These are phyloP conservation scores for Diorhabda elongata DNA, from an alignment of 1,140 invertebrate genomes.

Conservation along the genomic window DNA sequence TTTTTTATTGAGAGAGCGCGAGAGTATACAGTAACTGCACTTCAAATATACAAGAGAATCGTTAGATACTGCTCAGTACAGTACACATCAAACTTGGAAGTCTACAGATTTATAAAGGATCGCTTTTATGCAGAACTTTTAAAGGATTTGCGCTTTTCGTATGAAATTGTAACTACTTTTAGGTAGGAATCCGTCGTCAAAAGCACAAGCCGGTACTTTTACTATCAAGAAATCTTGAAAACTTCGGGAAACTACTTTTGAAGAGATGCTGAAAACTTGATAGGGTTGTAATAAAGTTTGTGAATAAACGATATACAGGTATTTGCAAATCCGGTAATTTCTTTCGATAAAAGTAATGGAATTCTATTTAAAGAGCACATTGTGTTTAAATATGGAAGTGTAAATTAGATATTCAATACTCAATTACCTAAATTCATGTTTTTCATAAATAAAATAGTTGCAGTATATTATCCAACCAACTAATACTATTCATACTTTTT, in stretches of 20 bases:
- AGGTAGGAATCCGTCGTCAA: constrained; percentile 12
- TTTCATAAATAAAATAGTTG: too few species aligned
- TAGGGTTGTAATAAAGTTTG: not conserved
- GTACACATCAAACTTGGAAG: constrained; percentile 12
- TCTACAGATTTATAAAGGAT: constrained; percentile 20
- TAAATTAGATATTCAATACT: too few species aligned
- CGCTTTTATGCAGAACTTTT: constrained; percentile 23
- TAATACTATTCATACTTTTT: too few species aligned
- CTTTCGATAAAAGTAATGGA: too few species aligned
- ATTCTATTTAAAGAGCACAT: too few species aligned
- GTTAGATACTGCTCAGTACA: constrained; percentile 16
- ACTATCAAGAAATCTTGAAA: not conserved
- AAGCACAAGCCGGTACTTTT: constrained; percentile 11
- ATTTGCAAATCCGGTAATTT: too few species aligned
- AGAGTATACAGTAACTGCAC: constrained; percentile 9
- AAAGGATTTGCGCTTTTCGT: constrained; percentile 13
- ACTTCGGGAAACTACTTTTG: constrained; percentile 5
- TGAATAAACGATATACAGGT: too few species aligned
- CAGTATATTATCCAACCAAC: too few species aligned
- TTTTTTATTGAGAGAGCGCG: not conserved
- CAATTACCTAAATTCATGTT: too few species aligned
- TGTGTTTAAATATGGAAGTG: too few species aligned
- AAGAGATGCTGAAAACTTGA: constrained; percentile 12
- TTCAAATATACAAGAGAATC: constrained; percentile 9
- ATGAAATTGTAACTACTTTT: constrained; percentile 23